phyloP scores from a whole-genome alignment of 2,797 vertebrate species.

The Enteromius afrohamiltoni region DNA sequence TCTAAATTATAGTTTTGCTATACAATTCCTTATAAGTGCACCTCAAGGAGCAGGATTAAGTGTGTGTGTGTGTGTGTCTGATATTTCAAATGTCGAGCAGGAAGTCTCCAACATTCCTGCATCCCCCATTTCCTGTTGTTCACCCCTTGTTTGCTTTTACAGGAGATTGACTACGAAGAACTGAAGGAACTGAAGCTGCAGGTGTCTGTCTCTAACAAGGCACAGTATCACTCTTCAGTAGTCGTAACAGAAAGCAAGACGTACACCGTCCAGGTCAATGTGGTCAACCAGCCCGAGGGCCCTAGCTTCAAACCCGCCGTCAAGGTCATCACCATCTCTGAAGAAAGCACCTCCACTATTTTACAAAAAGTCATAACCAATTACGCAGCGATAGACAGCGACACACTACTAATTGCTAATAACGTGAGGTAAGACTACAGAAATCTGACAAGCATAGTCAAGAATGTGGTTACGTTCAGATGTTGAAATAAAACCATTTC shows the following conservation, averaged over 20 bases:
- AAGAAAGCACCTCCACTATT: slow-evolving; percentile 57
- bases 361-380: slow-evolving; percentile 71
- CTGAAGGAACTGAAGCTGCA: slow-evolving; percentile 77
- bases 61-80: not conserved
- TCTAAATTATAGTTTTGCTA: not conserved
- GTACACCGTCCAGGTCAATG: slow-evolving; percentile 79
- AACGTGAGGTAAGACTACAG: slow-evolving; percentile 80
- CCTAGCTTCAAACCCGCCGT: slow-evolving; percentile 81
- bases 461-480: not conserved
- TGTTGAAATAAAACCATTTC: not conserved
- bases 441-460: not conserved
- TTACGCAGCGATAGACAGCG: slow-evolving; percentile 85
- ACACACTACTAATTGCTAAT: slow-evolving; percentile 78
- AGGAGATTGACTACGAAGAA: slow-evolving; percentile 89
- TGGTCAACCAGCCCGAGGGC: slow-evolving; percentile 84
- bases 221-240: slow-evolving; percentile 82
- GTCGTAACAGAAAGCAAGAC: not conserved
- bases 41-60: not conserved
- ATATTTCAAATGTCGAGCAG: not conserved
- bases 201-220: slow-evolving; percentile 86
- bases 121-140: not conserved
- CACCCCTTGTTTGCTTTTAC: not conserved
- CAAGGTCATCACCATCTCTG: slow-evolving; percentile 74
- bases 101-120: not conserved
- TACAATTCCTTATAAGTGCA: not conserved